Percentiles rank a stretch among this genome's conserved stretches.
phyloP scores from a whole-genome alignment of 2,888 invertebrate genomes.

The Latheticus oryzae region DNA sequence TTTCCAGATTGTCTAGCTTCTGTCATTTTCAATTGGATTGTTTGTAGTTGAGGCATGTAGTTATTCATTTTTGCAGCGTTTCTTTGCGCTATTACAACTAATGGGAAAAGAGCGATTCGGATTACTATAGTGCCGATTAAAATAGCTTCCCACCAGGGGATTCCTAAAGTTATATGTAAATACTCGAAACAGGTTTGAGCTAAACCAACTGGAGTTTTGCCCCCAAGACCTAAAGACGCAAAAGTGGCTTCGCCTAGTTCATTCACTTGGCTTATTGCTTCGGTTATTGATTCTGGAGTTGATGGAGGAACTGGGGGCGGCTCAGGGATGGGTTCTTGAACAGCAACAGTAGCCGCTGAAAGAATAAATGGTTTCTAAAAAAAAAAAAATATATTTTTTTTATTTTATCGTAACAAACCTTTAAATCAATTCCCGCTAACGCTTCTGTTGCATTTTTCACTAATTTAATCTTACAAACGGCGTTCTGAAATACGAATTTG shows the following conservation, averaged over 20 bases:
- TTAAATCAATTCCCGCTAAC: no score
- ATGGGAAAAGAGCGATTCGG: constrained; percentile 82
- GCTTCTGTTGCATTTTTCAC: no score
- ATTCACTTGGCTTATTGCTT: constrained; percentile 58
- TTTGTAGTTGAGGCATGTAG: constrained; percentile 86
- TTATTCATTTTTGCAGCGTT: constrained; percentile 86
- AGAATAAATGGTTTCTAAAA: constrained; percentile 33
- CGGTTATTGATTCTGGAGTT: constrained; percentile 58
- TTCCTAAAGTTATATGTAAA: constrained; percentile 80
- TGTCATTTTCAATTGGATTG: constrained; percentile 85
- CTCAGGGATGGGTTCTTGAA: constrained; percentile 48
- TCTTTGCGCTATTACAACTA: constrained; percentile 85
- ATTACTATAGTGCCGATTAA: constrained; percentile 82
- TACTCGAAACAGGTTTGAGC: constrained; percentile 85
- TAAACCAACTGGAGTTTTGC: constrained; percentile 85
- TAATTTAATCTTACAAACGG: no score
- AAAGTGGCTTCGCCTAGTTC: constrained; percentile 80
- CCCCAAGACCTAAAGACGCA: constrained; percentile 84
- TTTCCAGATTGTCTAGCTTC: constrained; percentile 87
- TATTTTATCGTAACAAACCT: no score
- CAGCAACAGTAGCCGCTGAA: constrained; percentile 28
- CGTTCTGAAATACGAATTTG: no score
- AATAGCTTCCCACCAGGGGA: constrained; percentile 97
- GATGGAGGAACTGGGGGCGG: constrained; percentile 51
- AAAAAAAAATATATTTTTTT: no score